phyloP scores from a whole-genome alignment of 1,140 invertebrate species.

The Diorhabda carinulata region DNA sequence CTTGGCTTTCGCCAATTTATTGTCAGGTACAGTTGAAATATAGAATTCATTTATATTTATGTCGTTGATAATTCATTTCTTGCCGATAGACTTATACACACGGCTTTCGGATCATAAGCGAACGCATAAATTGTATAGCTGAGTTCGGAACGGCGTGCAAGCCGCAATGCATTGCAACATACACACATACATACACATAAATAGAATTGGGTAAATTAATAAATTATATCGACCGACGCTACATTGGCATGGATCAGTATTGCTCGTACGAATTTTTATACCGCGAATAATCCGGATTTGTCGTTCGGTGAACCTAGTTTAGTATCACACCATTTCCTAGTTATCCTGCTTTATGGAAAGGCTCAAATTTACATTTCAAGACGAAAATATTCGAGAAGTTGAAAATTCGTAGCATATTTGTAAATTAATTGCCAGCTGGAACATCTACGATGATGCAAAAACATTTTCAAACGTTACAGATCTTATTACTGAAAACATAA shows the following conservation, averaged over 20 bases:
- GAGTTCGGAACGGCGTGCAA: slow-evolving; percentile 7
- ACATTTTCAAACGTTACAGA: too few species aligned
- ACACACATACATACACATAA: slow-evolving; percentile 23
- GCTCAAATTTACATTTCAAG: too few species aligned
- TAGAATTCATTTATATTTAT: slow-evolving; percentile 39
- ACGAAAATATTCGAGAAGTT: too few species aligned
- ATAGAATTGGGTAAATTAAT: slow-evolving; percentile 30
- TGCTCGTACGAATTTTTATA: slow-evolving; percentile 5
- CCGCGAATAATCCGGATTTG: slow-evolving; percentile 1
- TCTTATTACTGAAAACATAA: too few species aligned
- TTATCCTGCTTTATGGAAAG: too few species aligned
- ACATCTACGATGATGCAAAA: too few species aligned
- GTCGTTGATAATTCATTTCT: slow-evolving; percentile 30
- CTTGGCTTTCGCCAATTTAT: slow-evolving; percentile 38
- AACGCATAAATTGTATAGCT: slow-evolving; percentile 26
- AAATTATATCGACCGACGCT: slow-evolving; percentile 17
- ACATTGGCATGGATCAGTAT: slow-evolving; percentile 6
- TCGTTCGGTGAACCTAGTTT: background rate
- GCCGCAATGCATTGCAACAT: slow-evolving; percentile 5
- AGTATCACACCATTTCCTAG: too few species aligned
- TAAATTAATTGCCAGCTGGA: too few species aligned
- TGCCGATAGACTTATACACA: slow-evolving; percentile 28
- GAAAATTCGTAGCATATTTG: too few species aligned
- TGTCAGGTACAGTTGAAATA: slow-evolving; percentile 32
- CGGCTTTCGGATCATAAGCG: slow-evolving; percentile 25